Evolutionary conservation across 2,888 invertebrate genomes (phyloP).

Genomic region (Chaetoderma sp.): DNA sequence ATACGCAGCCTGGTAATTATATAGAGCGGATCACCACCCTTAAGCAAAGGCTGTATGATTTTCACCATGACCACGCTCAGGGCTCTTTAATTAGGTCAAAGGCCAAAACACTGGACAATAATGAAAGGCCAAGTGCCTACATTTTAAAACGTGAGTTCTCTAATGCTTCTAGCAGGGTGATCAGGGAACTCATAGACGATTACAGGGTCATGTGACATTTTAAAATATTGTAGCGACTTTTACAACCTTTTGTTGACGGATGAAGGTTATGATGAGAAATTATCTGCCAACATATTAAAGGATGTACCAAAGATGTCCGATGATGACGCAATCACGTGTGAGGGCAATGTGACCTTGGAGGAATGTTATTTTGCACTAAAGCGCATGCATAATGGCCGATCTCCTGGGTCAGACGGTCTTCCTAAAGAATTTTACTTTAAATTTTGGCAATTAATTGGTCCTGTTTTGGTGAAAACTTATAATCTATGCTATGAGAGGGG

Average conservation of each 20-base stretch:
- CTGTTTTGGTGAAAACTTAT: neutral
- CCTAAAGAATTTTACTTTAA: slow-evolving; percentile 9
- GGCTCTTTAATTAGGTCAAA: too few relatives aligned
- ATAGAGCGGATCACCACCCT: too few relatives aligned
- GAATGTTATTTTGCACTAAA: neutral
- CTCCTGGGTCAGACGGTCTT: slow-evolving; percentile 16
- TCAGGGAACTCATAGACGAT: too few relatives aligned
- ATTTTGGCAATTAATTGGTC: slow-evolving; percentile 11
- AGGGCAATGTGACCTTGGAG: neutral
- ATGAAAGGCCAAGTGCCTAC: too few relatives aligned
- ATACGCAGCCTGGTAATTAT: too few relatives aligned
- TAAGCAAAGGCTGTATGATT: too few relatives aligned
- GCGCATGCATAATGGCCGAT: slow-evolving; percentile 2
- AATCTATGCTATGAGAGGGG: neutral
- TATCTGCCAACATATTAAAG: neutral
- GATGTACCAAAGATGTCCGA: slow-evolving; percentile 3
- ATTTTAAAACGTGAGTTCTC: too few relatives aligned
- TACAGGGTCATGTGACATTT: neutral
- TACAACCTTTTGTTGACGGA: neutral
- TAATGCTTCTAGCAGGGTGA: too few relatives aligned
- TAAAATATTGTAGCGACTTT: neutral
- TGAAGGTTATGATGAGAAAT: neutral
- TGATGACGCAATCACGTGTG: neutral
- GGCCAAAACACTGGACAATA: too few relatives aligned
- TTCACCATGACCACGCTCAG: too few relatives aligned